Conservation (phyloP, 2,888 invertebrate genomes). For the Drosophila rellima region DNA sequence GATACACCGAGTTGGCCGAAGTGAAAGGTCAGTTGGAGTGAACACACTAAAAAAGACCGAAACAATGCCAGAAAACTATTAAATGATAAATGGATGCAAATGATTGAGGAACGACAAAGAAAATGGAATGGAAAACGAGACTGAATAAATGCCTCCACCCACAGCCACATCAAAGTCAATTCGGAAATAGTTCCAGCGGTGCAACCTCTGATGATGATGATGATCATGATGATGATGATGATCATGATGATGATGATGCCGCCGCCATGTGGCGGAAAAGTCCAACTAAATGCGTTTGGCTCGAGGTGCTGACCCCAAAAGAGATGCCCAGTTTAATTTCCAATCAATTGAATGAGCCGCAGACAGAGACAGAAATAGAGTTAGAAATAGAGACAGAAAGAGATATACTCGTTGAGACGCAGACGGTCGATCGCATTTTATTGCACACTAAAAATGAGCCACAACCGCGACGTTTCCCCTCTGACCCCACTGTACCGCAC, state of each 20-base stretch:
- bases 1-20: conserved; percentile 51
- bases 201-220: conserved; percentile 37
- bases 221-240: too few relatives aligned
- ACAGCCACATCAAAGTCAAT: conserved; percentile 69
- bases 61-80: conserved; percentile 59
- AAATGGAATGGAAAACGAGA: conserved; percentile 54
- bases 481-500: neutral
- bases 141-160: conserved; percentile 6
- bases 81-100: conserved; percentile 86
- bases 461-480: conserved; percentile 7
- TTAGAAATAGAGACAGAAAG: conserved; percentile 26
- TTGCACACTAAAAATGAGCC: conserved; percentile 75
- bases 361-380: conserved; percentile 1
- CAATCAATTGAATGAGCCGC: conserved; percentile 80
- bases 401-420: too few relatives aligned
- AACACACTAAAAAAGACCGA: conserved; percentile 7
- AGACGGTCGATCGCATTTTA: conserved; percentile 66
- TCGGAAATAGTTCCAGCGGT: conserved; percentile 45
- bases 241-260: conserved; percentile 29
- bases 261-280: conserved; percentile 65
- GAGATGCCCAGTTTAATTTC: conserved; percentile 61
- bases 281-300: conserved; percentile 7
- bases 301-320: conserved; percentile 67
- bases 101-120: conserved; percentile 82
- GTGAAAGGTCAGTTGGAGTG: conserved; percentile 40